phyloP scores from a whole-genome alignment of 2,113 vertebrate species.

The Cariama cristata region DNA sequence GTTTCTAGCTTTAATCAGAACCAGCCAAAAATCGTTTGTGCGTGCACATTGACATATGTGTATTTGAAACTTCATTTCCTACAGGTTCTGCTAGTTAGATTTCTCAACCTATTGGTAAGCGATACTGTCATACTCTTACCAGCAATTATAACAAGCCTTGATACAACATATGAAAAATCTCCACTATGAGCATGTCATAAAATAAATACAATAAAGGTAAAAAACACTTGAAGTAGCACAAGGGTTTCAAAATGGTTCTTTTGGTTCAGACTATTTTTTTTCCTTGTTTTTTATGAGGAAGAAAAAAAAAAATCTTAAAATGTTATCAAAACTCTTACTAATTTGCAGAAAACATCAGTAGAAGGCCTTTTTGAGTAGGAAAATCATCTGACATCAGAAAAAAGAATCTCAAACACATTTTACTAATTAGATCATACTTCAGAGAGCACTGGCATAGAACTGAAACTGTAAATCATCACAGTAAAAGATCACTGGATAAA shows the following conservation, averaged over 20 bases:
- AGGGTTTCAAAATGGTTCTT: neutral
- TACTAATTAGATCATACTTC: neutral
- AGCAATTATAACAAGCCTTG: neutral
- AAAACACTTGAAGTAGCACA: neutral
- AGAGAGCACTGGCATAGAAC: neutral
- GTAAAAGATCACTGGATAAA: neutral
- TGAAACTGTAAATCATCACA: neutral
- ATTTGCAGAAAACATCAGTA: neutral
- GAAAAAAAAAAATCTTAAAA: neutral
- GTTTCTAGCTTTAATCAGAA: neutral
- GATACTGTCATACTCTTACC: neutral
- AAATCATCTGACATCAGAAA: neutral
- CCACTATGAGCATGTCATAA: neutral
- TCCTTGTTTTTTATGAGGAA: neutral
- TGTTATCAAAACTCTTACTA: neutral
- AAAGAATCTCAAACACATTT: neutral
- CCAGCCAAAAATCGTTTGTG: accelerated
- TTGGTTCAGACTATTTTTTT: neutral
- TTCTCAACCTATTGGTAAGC: neutral
- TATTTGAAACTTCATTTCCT: neutral
- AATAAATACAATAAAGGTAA: neutral
- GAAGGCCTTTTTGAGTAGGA: neutral
- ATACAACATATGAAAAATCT: neutral
- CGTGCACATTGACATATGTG: accelerated
- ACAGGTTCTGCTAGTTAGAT: neutral